Percentiles rank a stretch among this genome's conserved stretches.
phyloP scores from a whole-genome alignment of 2,113 vertebrate genomes.

The Orycteropus afer region DNA sequence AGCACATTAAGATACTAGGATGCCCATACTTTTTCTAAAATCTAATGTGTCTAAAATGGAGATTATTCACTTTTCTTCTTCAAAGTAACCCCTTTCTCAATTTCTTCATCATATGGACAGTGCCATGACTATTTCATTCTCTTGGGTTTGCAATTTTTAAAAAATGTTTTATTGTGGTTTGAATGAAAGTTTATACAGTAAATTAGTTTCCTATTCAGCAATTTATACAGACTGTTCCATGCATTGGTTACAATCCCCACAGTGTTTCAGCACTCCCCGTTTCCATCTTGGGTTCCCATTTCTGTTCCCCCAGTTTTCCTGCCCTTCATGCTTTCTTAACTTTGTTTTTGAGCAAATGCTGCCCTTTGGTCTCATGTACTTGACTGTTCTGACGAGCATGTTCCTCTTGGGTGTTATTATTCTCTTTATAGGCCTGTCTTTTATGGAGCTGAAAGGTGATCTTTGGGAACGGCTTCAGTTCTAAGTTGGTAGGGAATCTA shows the following conservation, averaged over 20 bases:
- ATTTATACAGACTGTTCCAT: neutral
- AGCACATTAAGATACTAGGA: conserved; percentile 10
- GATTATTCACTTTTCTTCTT: neutral
- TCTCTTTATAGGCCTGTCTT: neutral
- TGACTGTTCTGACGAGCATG: neutral
- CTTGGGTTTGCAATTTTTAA: neutral
- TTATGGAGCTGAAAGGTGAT: neutral
- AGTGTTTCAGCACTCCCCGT: neutral
- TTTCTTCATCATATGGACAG: neutral
- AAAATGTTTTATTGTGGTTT: too few relatives aligned
- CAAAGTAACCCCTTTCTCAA: neutral
- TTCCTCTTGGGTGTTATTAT: neutral
- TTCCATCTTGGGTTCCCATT: neutral
- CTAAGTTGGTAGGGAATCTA: neutral
- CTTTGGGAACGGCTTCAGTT: neutral
- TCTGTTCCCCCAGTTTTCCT: neutral
- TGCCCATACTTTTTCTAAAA: neutral
- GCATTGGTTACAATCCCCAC: neutral
- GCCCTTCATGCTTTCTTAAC: neutral
- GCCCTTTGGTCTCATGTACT: neutral
- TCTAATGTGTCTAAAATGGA: neutral
- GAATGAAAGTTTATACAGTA: neutral
- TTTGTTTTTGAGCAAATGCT: neutral
- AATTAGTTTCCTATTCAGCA: neutral
- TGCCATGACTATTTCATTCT: neutral